A percentile compares a stretch with the other conserved stretches of the same genome.
Evolutionary conservation across 2,113 vertebrate genomes (phyloP).

Genomic region (Ammodytes marinus): DNA sequence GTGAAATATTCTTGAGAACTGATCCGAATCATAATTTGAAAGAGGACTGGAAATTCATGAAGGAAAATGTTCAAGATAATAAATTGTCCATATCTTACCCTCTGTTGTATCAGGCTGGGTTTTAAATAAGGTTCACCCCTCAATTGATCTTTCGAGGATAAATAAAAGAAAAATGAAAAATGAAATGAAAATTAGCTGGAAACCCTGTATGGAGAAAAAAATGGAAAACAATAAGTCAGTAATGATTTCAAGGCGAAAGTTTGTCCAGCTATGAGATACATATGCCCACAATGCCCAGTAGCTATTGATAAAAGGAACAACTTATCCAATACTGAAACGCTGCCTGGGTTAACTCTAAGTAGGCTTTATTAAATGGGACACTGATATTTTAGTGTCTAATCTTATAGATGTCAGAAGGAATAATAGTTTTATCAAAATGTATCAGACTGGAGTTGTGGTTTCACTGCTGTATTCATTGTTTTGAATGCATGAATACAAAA

Average conservation of each 20-base stretch:
- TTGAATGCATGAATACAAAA: not conserved
- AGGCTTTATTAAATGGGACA: not conserved
- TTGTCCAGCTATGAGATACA: constrained; percentile 23
- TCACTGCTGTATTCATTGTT: not conserved
- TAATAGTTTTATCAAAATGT: not conserved
- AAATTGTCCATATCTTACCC: constrained; percentile 37
- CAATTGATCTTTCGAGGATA: not conserved
- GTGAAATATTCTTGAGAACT: constrained; percentile 34
- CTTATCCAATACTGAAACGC: not conserved
- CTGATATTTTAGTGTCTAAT: not conserved
- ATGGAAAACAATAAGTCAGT: constrained; percentile 28
- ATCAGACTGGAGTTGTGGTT: not conserved
- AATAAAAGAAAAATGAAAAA: constrained; percentile 44
- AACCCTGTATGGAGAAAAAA: constrained; percentile 15
- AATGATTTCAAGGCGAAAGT: constrained; percentile 6
- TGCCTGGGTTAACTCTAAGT: not conserved
- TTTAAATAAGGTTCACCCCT: constrained; percentile 16
- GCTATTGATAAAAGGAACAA: constrained; percentile 24
- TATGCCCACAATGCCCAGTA: not conserved
- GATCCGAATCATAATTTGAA: constrained; percentile 51
- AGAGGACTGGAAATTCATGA: constrained; percentile 25
- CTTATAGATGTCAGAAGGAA: not conserved
- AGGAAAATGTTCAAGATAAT: constrained; percentile 42
- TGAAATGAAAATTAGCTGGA: no score
- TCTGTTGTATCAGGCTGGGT: constrained; percentile 31